Evolutionary conservation across 2,113 vertebrate species (phyloP).

Genomic region (Acrocephalus kingi): DNA sequence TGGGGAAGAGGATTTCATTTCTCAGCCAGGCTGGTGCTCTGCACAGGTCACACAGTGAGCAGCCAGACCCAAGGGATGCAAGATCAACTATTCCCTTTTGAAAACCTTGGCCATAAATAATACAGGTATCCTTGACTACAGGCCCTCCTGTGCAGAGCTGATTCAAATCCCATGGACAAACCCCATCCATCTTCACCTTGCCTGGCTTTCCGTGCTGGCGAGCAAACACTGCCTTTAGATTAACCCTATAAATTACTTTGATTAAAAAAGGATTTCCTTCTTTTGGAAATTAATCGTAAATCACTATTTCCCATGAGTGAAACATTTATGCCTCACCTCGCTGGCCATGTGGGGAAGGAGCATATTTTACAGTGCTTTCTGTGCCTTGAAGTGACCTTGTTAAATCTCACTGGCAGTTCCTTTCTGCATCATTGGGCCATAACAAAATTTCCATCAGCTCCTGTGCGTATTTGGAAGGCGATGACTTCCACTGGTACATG

Average conservation of each 20-base stretch:
- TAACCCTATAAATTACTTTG: constrained; percentile 71
- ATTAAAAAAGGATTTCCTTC: constrained; percentile 63
- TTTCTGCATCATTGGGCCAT: constrained; percentile 59
- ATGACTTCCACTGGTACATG: background rate
- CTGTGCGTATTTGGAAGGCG: background rate
- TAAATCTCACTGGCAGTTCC: constrained; percentile 42
- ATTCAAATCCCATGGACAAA: constrained; percentile 38
- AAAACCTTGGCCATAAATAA: constrained; percentile 38
- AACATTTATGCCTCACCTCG: constrained; percentile 1
- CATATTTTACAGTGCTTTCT: constrained; percentile 42
- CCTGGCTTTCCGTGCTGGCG: background rate
- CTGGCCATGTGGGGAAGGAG: background rate
- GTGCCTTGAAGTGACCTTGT: constrained; percentile 68
- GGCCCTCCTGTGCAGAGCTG: background rate
- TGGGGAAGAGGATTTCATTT: background rate
- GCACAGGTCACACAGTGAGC: background rate
- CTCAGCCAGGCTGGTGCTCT: background rate
- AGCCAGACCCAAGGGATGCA: background rate
- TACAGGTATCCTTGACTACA: constrained; percentile 45
- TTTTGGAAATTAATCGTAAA: constrained; percentile 34
- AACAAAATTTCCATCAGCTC: constrained; percentile 54
- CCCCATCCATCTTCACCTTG: constrained; percentile 29
- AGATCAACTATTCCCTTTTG: constrained; percentile 2
- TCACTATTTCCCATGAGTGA: background rate
- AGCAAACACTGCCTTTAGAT: constrained; percentile 15